Evolutionary conservation across 2,797 vertebrate species (phyloP), one percentile per base, ranked within the genome.

Genomic region (Enteromius anoplus): DNA sequence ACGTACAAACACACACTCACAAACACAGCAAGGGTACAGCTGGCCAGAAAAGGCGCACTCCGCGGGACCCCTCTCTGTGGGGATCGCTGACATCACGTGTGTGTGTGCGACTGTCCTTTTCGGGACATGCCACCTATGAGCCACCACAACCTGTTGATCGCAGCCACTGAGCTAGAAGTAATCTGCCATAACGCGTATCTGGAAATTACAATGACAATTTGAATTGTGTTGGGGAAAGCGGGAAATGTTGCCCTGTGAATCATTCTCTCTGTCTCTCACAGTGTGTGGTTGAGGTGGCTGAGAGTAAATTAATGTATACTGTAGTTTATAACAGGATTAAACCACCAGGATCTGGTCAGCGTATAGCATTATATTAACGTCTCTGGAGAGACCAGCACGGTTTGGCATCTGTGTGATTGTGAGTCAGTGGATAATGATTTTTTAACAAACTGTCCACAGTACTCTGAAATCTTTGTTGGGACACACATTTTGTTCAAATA

Each of bases 131-230:
- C 86, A 83, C 85, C 85, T 83, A 72, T 84, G 72, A 84, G 80
- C 72, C 75, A 75, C 51, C 51, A 19, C 83, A 83, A 85, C 85
- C 84, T 87, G 77, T 86, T 87, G 78, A 88, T 78, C 78, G 69
- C 75, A 85, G 75, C 73, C 79, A 87, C 53, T 60, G 78, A 84
- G 81, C 69, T 80, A 78, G 85, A 85, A 88, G 85, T 89, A 89
- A 89, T 86, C 51, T 37, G 55, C 73, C 83, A 62, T 83, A 83
- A 85, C 55, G 78, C 71, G 21, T 75, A 60, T 79, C 87, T 88
- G 83, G 76, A 87, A 88, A 88, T 88, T 87, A 76, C 69, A 81
- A 79, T 84, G 86, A 85, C 85, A 86, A 85, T 89, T 88, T 85
- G 81, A 78, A 86, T 89, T 87, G 88, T 87, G 83, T 70, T 55